phyloP scores from a whole-genome alignment of 2,888 invertebrate genomes.

The Linnaemya tessellans region DNA sequence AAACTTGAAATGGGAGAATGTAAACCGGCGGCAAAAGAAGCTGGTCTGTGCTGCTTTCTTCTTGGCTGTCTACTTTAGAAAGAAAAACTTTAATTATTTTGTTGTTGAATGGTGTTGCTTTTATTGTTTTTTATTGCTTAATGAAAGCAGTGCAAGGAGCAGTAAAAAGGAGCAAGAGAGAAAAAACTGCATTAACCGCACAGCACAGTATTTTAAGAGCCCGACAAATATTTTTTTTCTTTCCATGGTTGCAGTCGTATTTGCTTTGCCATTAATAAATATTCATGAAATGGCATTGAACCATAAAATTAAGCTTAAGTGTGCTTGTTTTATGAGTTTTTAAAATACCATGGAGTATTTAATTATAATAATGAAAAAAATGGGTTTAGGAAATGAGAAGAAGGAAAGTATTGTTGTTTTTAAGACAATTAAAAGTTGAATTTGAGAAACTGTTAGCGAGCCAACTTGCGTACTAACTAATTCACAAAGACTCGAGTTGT shows the following conservation, averaged over 20 bases:
- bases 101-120: constrained; percentile 59
- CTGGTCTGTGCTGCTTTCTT: constrained; percentile 2
- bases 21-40: constrained; percentile 16
- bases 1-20: not conserved
- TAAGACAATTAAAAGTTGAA: no score
- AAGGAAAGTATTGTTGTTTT: no score
- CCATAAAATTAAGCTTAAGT: constrained; percentile 79
- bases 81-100: constrained; percentile 66
- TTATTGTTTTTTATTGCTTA: not conserved
- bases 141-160: constrained; percentile 3
- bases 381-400: not conserved
- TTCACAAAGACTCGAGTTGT: no score
- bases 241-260: constrained; percentile 4
- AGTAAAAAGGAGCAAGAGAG: constrained; percentile 6
- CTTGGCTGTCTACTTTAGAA: constrained; percentile 5
- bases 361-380: constrained; percentile 55
- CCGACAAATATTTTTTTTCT: constrained; percentile 18
- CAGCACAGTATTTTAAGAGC: constrained; percentile 10
- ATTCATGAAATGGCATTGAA: constrained; percentile 81
- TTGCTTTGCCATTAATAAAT: constrained; percentile 73
- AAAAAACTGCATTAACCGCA: constrained; percentile 29
- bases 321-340: constrained; percentile 73
- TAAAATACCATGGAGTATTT: constrained; percentile 61
- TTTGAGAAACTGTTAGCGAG: not conserved
- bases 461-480: no score